Percentiles rank a stretch among this genome's conserved stretches.
Evolutionary conservation across 1,140 invertebrate genomes (phyloP).

Genomic region (Calycopis cecrops): DNA sequence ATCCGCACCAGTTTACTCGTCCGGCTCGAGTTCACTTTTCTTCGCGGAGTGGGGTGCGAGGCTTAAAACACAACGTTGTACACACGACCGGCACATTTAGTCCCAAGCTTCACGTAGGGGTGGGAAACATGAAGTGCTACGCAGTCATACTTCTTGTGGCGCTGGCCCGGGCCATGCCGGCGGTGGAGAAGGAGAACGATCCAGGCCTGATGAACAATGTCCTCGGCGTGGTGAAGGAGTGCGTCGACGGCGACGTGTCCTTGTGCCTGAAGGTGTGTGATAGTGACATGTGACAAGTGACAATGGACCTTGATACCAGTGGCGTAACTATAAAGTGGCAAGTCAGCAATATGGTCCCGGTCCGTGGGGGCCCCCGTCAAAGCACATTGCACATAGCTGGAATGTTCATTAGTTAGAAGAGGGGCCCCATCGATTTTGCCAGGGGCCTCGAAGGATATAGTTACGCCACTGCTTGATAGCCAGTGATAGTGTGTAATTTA

Average conservation of each 20-base stretch:
- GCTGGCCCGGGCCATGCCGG: conserved; percentile 51
- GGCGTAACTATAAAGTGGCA: conserved; percentile 32
- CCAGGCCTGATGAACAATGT: conserved; percentile 46
- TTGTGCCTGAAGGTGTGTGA: conserved; percentile 66
- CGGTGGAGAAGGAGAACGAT: conserved; percentile 53
- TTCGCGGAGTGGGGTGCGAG: conserved; percentile 58
- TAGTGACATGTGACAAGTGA: too few relatives aligned
- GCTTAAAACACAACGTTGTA: conserved; percentile 59
- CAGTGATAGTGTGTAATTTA: conserved; percentile 25
- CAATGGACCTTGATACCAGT: conserved; percentile 20
- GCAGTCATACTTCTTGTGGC: conserved; percentile 55
- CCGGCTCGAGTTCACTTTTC: conserved; percentile 55
- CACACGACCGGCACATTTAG: conserved; percentile 53
- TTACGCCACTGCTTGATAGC: too few relatives aligned
- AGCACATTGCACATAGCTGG: too few relatives aligned
- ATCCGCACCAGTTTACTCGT: conserved; percentile 49
- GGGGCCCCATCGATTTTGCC: too few relatives aligned
- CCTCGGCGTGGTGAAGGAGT: conserved; percentile 59
- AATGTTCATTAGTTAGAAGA: too few relatives aligned
- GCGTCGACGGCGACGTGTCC: conserved; percentile 54
- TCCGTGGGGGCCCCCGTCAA: too few relatives aligned
- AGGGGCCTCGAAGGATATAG: too few relatives aligned
- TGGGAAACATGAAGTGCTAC: conserved; percentile 50
- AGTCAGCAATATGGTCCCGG: conserved; percentile 22
- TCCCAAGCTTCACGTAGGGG: conserved; percentile 57